Base-by-base conservation (phyloP, 2,888 invertebrate genomes). In the Antheraea assamensis region DNA sequence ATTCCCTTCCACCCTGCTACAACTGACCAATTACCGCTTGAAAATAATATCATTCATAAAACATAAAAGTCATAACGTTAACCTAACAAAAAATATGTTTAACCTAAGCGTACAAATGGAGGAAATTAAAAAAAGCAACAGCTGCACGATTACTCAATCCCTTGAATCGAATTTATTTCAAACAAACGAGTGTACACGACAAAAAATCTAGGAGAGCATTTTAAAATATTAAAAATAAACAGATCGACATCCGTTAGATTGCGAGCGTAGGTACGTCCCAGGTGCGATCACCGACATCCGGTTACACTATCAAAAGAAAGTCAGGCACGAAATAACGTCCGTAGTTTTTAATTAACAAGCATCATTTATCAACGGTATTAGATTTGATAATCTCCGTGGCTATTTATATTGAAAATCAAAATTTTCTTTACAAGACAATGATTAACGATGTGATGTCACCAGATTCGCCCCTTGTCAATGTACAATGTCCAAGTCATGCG, bases 391-490 rank as follows among this genome's bases (percentile, higher is more conserved):
- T 91, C 89, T 86, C 85, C 80, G 87, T 81, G 81, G 84, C 83
- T 83, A 81, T 30, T 90, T 91, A 13, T 13, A 42, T 42, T 13
- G 91, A 92, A 93, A 92, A 92, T 92, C 91, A 91, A 92, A 93
- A 92, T 90, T 91, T 91, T 89, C 89, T 89, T 88, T 82, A 78
- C 80, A 83, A 85, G n/a, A 87, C 86, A 90, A 89, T 89, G 94
- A 94, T 94, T 94, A 92, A 94, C 90, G 94, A 93, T 87, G 88
- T 82, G 79, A 84, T 92, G 93, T 92, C 93, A 90, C 85, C 84
- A 81, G 77, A 84, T 81, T 83, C 85, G 83, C 89, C 92, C 91
- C 88, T 88, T 88, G 88, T 89, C 91, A 87, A 78, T 78, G 81
- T 83, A 87, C 89, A 88, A 91, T 89, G 86, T 86, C 84, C 92